A percentile compares a stretch with the other conserved stretches of the same genome.
Evolutionary conservation across 2,797 vertebrate species (phyloP).

Genomic region (Leptodactylus fallax): DNA sequence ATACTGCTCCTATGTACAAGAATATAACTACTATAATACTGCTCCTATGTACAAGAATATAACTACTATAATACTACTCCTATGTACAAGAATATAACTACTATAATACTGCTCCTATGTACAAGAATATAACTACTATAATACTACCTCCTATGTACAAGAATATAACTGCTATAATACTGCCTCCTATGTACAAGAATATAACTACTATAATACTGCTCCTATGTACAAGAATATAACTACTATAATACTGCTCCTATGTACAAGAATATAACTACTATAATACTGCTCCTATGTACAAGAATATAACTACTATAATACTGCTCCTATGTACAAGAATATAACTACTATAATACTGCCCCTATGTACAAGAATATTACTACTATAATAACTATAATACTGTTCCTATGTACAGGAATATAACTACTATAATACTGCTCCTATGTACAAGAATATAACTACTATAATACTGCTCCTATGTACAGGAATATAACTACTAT

Average conservation of each 20-base stretch:
- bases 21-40: conserved; percentile 14
- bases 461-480: too few species aligned
- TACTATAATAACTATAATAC: conserved; percentile 19
- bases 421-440: neutral
- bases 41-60: neutral
- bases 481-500: too few species aligned
- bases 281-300: neutral
- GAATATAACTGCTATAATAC: conserved; percentile 1
- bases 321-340: neutral
- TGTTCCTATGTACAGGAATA: neutral
- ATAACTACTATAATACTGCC: conserved; percentile 9
- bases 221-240: neutral
- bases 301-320: conserved; percentile 16
- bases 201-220: conserved; percentile 4
- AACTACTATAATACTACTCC: conserved; percentile 5
- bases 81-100: conserved; percentile 6
- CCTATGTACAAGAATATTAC: conserved; percentile 13
- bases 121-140: neutral
- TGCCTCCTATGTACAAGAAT: neutral
- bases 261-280: conserved; percentile 1
- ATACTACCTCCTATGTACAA: neutral
- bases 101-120: neutral
- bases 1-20: neutral
- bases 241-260: neutral
- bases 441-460: too few species aligned